A percentile compares a stretch with the other conserved stretches of the same genome.
These are phyloP conservation scores for Melolontha melolontha DNA, from an alignment of 2,888 invertebrate genomes.

Conservation along the genomic window DNA sequence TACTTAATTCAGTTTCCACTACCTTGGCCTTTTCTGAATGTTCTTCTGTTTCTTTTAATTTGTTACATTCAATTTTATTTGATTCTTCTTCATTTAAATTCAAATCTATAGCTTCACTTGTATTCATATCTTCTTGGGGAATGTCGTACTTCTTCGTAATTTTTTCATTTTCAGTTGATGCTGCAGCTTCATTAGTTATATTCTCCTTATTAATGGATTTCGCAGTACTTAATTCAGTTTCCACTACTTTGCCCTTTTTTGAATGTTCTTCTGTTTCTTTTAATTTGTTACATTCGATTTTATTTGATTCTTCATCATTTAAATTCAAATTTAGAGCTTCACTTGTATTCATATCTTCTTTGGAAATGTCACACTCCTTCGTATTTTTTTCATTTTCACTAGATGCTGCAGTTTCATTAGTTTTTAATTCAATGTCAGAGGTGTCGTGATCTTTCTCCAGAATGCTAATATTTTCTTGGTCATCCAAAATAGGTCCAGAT, in stretches of 20 bases:
- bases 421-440: slow-evolving; percentile 6
- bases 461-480: background rate
- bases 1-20: background rate
- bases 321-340: background rate
- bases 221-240: background rate
- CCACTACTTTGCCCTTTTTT: background rate
- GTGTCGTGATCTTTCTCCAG: background rate
- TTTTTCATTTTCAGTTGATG: background rate
- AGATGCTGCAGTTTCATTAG: background rate
- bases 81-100: background rate
- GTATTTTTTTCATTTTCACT: slow-evolving; percentile 3
- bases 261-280: background rate
- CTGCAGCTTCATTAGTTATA: background rate
- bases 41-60: background rate
- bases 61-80: background rate
- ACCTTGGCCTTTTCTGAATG: background rate
- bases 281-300: background rate
- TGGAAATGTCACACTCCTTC: background rate
- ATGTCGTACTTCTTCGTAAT: too few relatives aligned
- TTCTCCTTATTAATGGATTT: background rate
- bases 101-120: background rate
- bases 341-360: background rate
- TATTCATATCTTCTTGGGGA: too few relatives aligned
- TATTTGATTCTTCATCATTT: background rate
- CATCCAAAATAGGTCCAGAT: background rate